Evolutionary conservation across 2,797 vertebrate species (phyloP).

Genomic region (Benthosema pterotum): DNA sequence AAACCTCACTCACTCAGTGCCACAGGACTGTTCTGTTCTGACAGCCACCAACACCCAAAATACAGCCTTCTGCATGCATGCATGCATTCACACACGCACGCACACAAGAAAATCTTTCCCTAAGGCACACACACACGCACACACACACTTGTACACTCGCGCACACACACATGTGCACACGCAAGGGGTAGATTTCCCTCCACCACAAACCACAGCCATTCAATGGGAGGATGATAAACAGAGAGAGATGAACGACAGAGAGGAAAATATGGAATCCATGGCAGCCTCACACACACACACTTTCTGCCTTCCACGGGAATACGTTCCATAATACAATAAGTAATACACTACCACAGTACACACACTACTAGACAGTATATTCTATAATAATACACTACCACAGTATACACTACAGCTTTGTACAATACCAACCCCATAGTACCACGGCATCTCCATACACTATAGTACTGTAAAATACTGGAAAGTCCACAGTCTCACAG

Average conservation of each 20-base stretch:
- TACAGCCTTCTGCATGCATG: constrained; percentile 39
- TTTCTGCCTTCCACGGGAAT: no score
- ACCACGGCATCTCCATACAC: no score
- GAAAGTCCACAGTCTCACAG: no score
- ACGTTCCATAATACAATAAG: no score
- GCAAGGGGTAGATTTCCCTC: constrained; percentile 56
- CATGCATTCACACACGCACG: neutral
- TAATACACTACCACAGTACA: no score
- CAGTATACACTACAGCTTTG: no score
- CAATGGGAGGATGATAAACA: constrained; percentile 69
- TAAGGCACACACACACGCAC: neutral
- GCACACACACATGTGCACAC: constrained; percentile 10
- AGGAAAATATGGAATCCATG: constrained; percentile 70
- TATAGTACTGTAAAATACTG: no score
- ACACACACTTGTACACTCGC: neutral
- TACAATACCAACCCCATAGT: no score
- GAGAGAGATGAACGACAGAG: constrained; percentile 64
- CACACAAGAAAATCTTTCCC: neutral
- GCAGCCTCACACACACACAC: constrained; percentile 53
- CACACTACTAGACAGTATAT: no score
- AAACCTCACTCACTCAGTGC: constrained; percentile 31
- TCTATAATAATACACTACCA: no score
- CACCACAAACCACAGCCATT: constrained; percentile 76
- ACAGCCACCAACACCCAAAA: constrained; percentile 67
- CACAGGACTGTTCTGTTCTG: constrained; percentile 47